Conservation (phyloP, 1,140 invertebrate species). For the Mycetomoellerius zeteki region DNA sequence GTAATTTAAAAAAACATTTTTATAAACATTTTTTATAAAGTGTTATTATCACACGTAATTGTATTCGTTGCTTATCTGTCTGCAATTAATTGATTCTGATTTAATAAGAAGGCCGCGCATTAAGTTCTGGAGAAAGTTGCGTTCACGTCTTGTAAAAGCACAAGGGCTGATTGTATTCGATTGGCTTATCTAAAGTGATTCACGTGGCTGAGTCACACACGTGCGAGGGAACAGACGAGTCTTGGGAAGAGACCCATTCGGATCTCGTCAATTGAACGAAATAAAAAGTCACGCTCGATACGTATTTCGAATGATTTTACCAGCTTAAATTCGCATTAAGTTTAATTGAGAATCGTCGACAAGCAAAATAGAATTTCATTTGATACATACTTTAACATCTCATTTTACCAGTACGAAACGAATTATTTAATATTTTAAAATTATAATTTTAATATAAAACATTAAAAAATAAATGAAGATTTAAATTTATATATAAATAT, state of each 20-base stretch:
- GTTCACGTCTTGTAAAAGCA: conserved; percentile 44
- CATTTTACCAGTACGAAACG: neutral
- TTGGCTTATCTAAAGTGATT: conserved; percentile 60
- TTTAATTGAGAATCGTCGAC: neutral
- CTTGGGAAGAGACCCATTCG: conserved; percentile 23
- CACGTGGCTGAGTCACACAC: conserved; percentile 56
- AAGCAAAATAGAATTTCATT: neutral
- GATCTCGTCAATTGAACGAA: conserved; percentile 20
- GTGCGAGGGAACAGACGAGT: conserved; percentile 38
- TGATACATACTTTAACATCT: neutral
- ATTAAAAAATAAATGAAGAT: too few species aligned
- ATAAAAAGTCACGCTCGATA: conserved; percentile 14
- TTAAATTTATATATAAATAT: too few species aligned
- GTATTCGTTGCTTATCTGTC: neutral
- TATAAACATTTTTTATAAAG: neutral
- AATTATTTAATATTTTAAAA: neutral
- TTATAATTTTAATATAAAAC: neutral
- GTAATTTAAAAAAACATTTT: too few species aligned
- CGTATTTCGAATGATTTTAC: neutral
- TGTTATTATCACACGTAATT: neutral
- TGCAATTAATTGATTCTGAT: conserved; percentile 45
- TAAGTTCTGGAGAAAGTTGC: conserved; percentile 49
- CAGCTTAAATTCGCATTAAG: neutral
- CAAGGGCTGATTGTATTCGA: conserved; percentile 60
- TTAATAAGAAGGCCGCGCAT: conserved; percentile 11